These are phyloP conservation scores for Tympanoctomys barrerae DNA, from an alignment of 2,797 vertebrate species.

Conservation along the genomic window DNA sequence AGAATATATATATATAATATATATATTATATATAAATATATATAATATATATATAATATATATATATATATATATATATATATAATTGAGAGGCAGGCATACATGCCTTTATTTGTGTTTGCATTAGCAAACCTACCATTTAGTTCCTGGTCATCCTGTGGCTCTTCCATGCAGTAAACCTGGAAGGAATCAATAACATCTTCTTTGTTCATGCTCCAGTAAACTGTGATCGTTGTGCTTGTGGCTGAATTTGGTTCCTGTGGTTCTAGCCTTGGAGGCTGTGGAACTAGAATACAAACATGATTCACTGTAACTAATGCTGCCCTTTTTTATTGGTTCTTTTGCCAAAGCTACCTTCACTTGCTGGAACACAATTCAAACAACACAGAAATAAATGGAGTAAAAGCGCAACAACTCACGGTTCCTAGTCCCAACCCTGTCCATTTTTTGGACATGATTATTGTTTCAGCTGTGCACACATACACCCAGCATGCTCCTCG, in stretches of 20 bases:
- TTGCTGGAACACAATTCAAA: conserved; percentile 29
- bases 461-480: neutral
- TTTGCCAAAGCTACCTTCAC: conserved; percentile 7
- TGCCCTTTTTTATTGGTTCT: neutral
- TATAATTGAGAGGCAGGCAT: neutral
- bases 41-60: too few relatives aligned
- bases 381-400: neutral
- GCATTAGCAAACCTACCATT: conserved; percentile 86
- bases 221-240: conserved; percentile 94
- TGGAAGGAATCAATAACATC: conserved; percentile 97
- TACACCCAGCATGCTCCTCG: neutral
- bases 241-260: conserved; percentile 96
- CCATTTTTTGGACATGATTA: neutral
- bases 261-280: conserved; percentile 92
- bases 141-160: conserved; percentile 88
- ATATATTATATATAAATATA: neutral
- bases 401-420: neutral
- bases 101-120: neutral
- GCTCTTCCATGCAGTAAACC: conserved; percentile 97
- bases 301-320: conserved; percentile 20
- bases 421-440: neutral
- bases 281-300: conserved; percentile 91
- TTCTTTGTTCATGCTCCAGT: conserved; percentile 94
- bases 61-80: neutral
- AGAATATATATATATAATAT: neutral